Percentiles rank a stretch among this genome's conserved stretches.
Evolutionary conservation across 2,888 invertebrate genomes (phyloP).

Genomic region (Lordiphosa fenestrarum): DNA sequence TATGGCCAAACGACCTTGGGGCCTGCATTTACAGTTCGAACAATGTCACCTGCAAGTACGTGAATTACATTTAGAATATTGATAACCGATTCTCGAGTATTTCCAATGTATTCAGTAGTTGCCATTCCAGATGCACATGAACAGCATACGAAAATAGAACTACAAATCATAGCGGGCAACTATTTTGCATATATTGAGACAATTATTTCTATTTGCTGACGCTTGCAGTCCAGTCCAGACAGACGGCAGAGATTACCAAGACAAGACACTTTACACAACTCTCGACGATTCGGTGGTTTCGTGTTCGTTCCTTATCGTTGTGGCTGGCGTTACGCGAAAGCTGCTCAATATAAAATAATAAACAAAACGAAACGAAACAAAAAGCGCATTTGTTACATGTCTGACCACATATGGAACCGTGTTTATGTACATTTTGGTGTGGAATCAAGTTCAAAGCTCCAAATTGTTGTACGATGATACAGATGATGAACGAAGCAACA

Average conservation of each 20-base stretch:
- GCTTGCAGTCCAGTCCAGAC: slow-evolving; percentile 1
- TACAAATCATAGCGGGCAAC: slow-evolving; percentile 20
- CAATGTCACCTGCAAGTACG: slow-evolving; percentile 52
- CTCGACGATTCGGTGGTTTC: slow-evolving; percentile 12
- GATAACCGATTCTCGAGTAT: too few relatives aligned
- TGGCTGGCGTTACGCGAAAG: too few relatives aligned
- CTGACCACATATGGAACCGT: too few relatives aligned
- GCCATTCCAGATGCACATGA: slow-evolving; percentile 36
- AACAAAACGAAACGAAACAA: neutral
- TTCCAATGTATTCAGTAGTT: slow-evolving; percentile 6
- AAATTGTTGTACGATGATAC: too few relatives aligned
- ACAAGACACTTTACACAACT: slow-evolving; percentile 13
- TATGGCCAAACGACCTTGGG: slow-evolving; percentile 48
- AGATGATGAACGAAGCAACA: too few relatives aligned
- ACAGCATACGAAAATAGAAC: slow-evolving; percentile 31
- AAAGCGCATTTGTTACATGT: too few relatives aligned
- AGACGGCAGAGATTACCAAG: slow-evolving; percentile 9
- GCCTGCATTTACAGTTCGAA: slow-evolving; percentile 39
- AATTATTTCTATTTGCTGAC: slow-evolving; percentile 18
- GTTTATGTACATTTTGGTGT: too few relatives aligned
- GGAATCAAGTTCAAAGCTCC: too few relatives aligned
- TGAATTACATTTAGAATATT: slow-evolving; percentile 39
- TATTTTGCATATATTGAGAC: slow-evolving; percentile 8
- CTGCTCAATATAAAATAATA: too few relatives aligned
- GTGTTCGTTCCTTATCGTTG: slow-evolving; percentile 21